Evolutionary conservation across 2,888 invertebrate genomes (phyloP), one percentile per base, ranked within the genome.

Genomic region (Melinopterus prodromus): DNA sequence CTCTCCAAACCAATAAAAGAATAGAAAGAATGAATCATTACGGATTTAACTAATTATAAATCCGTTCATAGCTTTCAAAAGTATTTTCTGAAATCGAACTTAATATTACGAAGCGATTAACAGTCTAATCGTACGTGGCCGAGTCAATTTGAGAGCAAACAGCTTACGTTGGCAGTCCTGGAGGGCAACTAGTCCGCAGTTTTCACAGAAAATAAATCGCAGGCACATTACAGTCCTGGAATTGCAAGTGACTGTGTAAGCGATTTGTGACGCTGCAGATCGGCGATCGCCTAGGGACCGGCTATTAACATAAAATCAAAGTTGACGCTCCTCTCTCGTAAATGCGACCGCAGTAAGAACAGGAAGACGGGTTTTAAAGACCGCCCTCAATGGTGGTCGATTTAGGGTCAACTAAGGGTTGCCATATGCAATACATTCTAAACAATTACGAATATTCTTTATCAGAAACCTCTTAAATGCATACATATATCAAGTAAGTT

Each of bases 241-340:
- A 80, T 77, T 80, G 82, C 79, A 82, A 82, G 79, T 82, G 71
- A 83, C 86, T 86, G 87, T 86, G 85, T 86, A 87, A 87, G 87
- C 87, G 84, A 80, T 86, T 86, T 84, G 83, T 81, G 82, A 75
- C 75, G 82, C 82, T 84, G 53, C 53, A 53, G 53, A 53, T 53
- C 83, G 84, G 83, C 83, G 83, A 83, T 84, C 85, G 83, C 86
- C 81, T 77, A 82, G 85, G 86, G 86, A 85, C 84, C 83, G 81
- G 82, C 86, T 85, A 86, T 87, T 87, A 87, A 85, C 87, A 86
- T 87, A 87, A 87, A 87, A 86, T 85, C 85, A 83, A 82, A 79
- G 80, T 79, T 80, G 80, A 78, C 70, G 70, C 75, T 76, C 69
- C 75, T 77, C 80, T 76, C 77, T 77, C 77, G 77, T 80, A 80